Evolutionary conservation across 2,113 vertebrate species (phyloP).

Genomic region (Smithornis capensis): DNA sequence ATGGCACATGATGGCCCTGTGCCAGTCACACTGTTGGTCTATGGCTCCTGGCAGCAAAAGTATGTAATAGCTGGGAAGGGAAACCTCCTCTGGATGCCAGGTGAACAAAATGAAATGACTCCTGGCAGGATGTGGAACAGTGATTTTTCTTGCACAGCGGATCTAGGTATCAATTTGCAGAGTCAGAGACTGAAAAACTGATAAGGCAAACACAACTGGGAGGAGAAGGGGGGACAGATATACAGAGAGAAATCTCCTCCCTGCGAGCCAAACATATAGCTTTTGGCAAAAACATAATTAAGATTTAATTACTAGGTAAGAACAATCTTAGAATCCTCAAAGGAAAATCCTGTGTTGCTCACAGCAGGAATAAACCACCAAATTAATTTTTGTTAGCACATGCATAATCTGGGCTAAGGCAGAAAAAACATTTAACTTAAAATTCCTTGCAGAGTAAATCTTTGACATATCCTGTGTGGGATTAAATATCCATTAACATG

Average conservation of each 20-base stretch:
- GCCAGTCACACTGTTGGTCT: not conserved
- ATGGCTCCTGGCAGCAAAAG: not conserved
- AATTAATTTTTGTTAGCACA: not conserved
- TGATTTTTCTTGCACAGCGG: not conserved
- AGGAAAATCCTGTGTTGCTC: not conserved
- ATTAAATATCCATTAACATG: not conserved
- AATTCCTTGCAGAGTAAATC: not conserved
- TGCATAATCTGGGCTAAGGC: not conserved
- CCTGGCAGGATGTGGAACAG: not conserved
- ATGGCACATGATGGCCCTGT: not conserved
- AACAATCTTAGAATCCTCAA: not conserved
- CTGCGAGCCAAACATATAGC: not conserved
- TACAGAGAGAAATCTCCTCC: not conserved
- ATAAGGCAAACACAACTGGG: not conserved
- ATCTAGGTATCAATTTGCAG: not conserved
- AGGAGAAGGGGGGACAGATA: not conserved
- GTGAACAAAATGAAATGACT: not conserved
- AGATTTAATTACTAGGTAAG: slow-evolving; percentile 4
- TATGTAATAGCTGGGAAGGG: not conserved
- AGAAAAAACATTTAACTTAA: not conserved
- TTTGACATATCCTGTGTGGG: not conserved
- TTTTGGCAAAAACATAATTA: slow-evolving; percentile 6
- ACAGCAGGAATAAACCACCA: not conserved
- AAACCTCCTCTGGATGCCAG: not conserved
- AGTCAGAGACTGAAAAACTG: not conserved